Percentiles rank a stretch among this genome's conserved stretches.
Conservation (phyloP, 2,113 vertebrate genomes). For the Carassius auratus region DNA sequence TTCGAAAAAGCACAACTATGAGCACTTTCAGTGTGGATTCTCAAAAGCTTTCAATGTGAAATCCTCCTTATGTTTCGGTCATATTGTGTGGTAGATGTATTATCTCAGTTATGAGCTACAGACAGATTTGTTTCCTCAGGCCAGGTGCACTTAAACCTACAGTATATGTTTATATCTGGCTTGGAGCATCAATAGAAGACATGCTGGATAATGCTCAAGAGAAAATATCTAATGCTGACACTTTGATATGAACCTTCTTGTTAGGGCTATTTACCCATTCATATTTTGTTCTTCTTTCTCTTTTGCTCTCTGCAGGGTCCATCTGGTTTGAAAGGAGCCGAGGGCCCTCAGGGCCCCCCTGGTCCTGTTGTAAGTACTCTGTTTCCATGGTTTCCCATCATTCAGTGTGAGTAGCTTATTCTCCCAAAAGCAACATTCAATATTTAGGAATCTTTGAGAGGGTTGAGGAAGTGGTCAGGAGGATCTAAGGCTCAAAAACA, state of each 20-base stretch:
- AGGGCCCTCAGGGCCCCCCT: constrained; percentile 93
- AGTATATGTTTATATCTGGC: background rate
- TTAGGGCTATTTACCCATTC: constrained; percentile 1
- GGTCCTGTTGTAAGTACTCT: constrained; percentile 89
- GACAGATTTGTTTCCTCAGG: background rate
- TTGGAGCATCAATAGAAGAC: background rate
- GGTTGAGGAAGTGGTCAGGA: constrained; percentile 7
- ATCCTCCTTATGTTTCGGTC: background rate
- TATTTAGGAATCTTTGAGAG: constrained; percentile 34
- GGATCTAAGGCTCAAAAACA: constrained; percentile 30
- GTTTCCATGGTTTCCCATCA: constrained; percentile 37
- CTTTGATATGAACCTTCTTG: background rate
- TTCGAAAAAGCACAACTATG: background rate
- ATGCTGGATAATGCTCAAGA: background rate
- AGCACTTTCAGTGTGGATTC: background rate
- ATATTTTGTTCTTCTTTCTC: constrained; percentile 36
- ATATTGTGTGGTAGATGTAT: background rate
- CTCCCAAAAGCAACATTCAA: constrained; percentile 24
- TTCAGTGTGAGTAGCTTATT: constrained; percentile 4
- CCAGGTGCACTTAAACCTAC: background rate
- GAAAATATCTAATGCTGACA: background rate
- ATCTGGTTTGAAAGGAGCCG: constrained; percentile 94
- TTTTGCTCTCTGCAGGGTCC: constrained; percentile 78
- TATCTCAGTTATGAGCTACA: no score
- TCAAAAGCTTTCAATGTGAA: background rate